Base-by-base conservation (phyloP, 2,113 vertebrate species). In the Panthera leo region DNA sequence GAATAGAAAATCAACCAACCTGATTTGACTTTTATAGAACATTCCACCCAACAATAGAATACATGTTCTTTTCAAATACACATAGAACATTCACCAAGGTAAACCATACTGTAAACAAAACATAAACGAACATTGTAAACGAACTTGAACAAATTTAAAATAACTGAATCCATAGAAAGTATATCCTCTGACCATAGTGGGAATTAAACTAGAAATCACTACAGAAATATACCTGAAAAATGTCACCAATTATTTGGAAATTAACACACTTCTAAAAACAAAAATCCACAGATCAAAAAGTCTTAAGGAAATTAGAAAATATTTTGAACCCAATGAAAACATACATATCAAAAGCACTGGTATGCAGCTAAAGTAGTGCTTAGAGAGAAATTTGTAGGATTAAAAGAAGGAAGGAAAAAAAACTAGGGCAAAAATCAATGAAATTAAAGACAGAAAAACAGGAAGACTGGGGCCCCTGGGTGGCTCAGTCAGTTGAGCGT, bases 401-500 rank as follows among this genome's bases (percentile, higher is more conserved):
- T 84, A 67, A 34, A 65, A 89, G 58, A 42, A 79, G 53, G 25
- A 75, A 21, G 71, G 36, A 55, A 65, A 65, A 89, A 89, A n/a
- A 67, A 78, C 13, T 82, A 78, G 16, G 89, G 42, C 48, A 89
- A 63, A 92, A 89, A 61, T 84, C 31, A 83, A 61, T 34, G n/a
- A 68, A 96, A 89, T 21, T 55, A n/a, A 83, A 88, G 68, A 76
- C 39, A 88, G 75, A 67, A 96, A 83, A 92, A 75, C 51, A 67
- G 48, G 76, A 29, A 87, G 73, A 83, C 42, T 67, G 45, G 45
- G 45, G 45, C 45, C 7, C 45, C 45, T 45, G 45, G 7, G 45
- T 45, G 45, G 7, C 45, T 45, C 45, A 45, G 45, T 45, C 45
- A 2, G 45, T 45, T 45, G 45, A 45, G 45, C 45, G 1, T 45